These are phyloP conservation scores for Glaucopsyche alexis DNA, from an alignment of 2,888 invertebrate species.

Conservation along the genomic window DNA sequence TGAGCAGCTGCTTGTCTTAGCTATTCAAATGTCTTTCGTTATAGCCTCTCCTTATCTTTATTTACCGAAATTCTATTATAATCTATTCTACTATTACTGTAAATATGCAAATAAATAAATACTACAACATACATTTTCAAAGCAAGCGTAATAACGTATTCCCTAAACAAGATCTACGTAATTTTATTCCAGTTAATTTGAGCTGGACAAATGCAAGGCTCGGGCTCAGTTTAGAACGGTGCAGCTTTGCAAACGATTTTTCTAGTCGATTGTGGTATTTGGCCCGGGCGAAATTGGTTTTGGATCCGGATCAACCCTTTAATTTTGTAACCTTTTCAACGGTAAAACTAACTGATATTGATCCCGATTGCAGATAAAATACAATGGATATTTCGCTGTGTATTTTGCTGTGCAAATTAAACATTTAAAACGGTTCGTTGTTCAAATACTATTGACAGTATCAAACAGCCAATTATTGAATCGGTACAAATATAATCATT, in stretches of 20 bases:
- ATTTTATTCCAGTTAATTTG: constrained; percentile 27
- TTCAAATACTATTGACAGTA: constrained; percentile 6
- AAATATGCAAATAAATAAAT: not conserved
- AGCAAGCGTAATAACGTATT: not conserved
- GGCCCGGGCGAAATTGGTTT: constrained; percentile 39
- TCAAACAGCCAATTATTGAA: constrained; percentile 1
- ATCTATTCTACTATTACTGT: too few relatives aligned
- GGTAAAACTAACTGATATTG: constrained; percentile 28
- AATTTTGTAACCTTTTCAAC: constrained; percentile 32
- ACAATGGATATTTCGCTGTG: constrained; percentile 24
- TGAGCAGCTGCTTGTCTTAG: not conserved
- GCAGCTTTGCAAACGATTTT: constrained; percentile 35
- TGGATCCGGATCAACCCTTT: constrained; percentile 32
- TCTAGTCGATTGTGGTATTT: constrained; percentile 39
- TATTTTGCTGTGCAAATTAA: constrained; percentile 12
- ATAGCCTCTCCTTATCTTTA: constrained; percentile 4
- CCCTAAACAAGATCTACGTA: constrained; percentile 26
- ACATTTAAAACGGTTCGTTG: constrained; percentile 13
- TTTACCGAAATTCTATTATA: not conserved
- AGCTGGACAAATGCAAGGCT: constrained; percentile 7
- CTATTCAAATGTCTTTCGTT: not conserved
- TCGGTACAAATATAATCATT: constrained; percentile 10
- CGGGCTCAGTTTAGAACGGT: constrained; percentile 29
- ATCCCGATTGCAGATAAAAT: constrained; percentile 27
- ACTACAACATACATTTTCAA: not conserved